Evolutionary conservation across 2,888 invertebrate genomes (phyloP).

Genomic region (Thalpophila matura): DNA sequence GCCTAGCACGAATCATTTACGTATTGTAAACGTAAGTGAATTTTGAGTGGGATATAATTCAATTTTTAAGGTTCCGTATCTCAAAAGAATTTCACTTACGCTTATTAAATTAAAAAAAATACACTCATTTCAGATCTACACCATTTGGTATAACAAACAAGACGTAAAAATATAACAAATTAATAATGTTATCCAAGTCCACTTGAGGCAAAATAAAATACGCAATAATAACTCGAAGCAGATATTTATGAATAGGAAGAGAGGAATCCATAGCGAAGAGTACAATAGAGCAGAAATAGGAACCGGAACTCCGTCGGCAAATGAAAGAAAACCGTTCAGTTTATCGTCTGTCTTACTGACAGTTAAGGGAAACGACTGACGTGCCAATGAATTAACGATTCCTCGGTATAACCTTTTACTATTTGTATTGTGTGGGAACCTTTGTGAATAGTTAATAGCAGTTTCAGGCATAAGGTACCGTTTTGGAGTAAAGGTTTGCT

Average conservation of each 20-base stretch:
- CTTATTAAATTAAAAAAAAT: no score
- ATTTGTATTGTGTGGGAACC: slow-evolving; percentile 9
- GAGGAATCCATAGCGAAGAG: not conserved
- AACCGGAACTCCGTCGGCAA: slow-evolving; percentile 4
- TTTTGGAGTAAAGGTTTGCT: not conserved
- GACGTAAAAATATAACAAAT: not conserved
- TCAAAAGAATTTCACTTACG: no score
- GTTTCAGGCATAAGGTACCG: not conserved
- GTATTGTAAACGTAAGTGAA: no score
- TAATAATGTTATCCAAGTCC: not conserved
- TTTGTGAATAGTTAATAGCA: slow-evolving; percentile 44
- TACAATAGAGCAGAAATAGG: slow-evolving; percentile 14
- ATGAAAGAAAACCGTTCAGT: slow-evolving; percentile 34
- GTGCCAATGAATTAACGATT: slow-evolving; percentile 54
- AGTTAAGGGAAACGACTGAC: slow-evolving; percentile 39
- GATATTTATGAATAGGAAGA: not conserved
- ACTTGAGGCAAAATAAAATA: not conserved
- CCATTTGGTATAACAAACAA: no score
- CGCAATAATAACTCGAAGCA: not conserved
- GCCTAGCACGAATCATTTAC: no score
- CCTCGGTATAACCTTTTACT: slow-evolving; percentile 42
- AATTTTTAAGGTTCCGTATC: no score
- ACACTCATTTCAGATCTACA: no score
- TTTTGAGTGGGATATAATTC: no score
- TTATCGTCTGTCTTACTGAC: slow-evolving; percentile 27